phyloP scores from a whole-genome alignment of 2,797 vertebrate genomes.

The Margarornis squamiger region DNA sequence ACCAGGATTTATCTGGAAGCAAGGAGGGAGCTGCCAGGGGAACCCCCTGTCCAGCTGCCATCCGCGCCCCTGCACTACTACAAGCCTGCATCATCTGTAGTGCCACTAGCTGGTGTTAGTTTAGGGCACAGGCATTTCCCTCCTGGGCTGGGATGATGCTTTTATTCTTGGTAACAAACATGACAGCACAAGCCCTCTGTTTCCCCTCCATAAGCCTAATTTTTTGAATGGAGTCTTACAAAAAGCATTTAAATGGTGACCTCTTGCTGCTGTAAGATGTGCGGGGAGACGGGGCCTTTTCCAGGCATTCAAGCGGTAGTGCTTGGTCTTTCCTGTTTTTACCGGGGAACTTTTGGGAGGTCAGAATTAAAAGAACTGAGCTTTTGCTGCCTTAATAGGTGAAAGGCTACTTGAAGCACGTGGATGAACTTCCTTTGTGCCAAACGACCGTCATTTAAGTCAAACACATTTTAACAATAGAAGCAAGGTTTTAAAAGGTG shows the following conservation, averaged over 20 bases:
- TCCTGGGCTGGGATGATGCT: neutral
- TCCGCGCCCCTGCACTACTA: neutral
- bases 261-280: neutral
- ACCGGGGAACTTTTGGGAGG: neutral
- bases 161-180: neutral
- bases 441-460: neutral
- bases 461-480: neutral
- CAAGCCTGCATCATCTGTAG: neutral
- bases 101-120: fast-evolving
- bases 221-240: neutral
- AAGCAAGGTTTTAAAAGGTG: neutral
- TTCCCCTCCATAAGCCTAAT: neutral
- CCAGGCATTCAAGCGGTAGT: neutral
- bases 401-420: constrained; percentile 15
- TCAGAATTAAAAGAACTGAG: constrained; percentile 1
- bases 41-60: neutral
- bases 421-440: neutral
- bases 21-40: neutral
- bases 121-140: neutral
- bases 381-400: neutral
- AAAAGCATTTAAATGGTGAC: neutral
- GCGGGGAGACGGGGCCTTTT: neutral
- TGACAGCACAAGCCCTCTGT: fast-evolving
- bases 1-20: neutral
- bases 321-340: neutral